Evolutionary conservation across 2,797 vertebrate species (phyloP).

Genomic region (Channallabes apus): DNA sequence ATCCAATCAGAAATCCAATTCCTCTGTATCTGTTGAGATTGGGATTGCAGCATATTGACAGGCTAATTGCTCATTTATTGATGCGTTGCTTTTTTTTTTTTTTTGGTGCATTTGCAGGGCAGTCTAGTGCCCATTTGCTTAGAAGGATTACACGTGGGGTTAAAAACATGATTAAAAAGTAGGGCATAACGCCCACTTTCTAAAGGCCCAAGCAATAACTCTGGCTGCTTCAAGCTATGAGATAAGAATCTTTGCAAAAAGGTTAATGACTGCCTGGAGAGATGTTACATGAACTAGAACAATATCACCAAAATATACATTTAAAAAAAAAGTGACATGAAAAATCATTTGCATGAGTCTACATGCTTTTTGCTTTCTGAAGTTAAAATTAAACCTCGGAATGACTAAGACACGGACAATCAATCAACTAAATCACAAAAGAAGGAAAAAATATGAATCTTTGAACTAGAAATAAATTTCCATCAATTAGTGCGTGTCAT

Average conservation of each 20-base stretch:
- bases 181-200: slow-evolving; percentile 45
- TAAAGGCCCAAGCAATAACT: slow-evolving; percentile 44
- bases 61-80: slow-evolving; percentile 75
- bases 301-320: slow-evolving; percentile 2
- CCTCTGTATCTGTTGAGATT: slow-evolving; percentile 71
- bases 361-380: background rate
- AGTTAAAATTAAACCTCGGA: background rate
- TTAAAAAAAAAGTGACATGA: background rate
- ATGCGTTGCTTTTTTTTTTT: slow-evolving; percentile 60
- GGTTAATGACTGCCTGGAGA: slow-evolving; percentile 41
- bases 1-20: slow-evolving; percentile 72
- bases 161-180: slow-evolving; percentile 61
- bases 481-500: background rate
- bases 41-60: slow-evolving; percentile 73
- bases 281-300: slow-evolving; percentile 25
- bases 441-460: background rate
- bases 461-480: background rate
- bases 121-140: slow-evolving; percentile 63
- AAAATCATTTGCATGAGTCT: background rate
- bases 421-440: background rate
- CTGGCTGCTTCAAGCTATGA: slow-evolving; percentile 12
- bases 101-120: slow-evolving; percentile 69
- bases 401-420: background rate
- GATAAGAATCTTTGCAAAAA: slow-evolving; percentile 25
- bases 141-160: slow-evolving; percentile 55